Evolutionary conservation across 2,797 vertebrate species (phyloP).

Genomic region (Kryptopterus vitreolus): DNA sequence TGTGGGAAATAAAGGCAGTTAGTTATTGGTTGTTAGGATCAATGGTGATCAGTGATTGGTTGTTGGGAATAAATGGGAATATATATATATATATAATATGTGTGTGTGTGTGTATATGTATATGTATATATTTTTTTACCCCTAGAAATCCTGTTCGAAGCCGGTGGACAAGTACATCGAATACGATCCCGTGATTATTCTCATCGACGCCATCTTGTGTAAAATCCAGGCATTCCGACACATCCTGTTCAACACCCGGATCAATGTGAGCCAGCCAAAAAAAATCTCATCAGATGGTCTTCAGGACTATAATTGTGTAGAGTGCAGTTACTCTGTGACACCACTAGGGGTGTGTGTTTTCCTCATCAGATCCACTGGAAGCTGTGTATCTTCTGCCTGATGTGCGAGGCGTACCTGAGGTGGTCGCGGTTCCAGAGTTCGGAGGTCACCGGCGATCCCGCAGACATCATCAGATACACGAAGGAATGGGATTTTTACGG

Average conservation of each 20-base stretch:
- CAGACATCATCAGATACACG: slow-evolving; percentile 94
- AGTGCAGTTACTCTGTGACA: not conserved
- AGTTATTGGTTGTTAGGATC: not conserved
- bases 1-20: not conserved
- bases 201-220: slow-evolving; percentile 94
- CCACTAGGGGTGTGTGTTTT: not conserved
- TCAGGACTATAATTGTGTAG: not conserved
- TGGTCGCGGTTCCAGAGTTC: slow-evolving; percentile 90
- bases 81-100: too few relatives aligned
- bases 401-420: slow-evolving; percentile 93
- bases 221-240: slow-evolving; percentile 95
- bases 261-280: slow-evolving; percentile 84
- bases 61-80: too few relatives aligned
- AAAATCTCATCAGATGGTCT: too few relatives aligned
- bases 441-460: slow-evolving; percentile 80
- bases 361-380: slow-evolving; percentile 92
- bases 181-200: slow-evolving; percentile 95
- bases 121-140: slow-evolving; percentile 51
- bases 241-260: slow-evolving; percentile 91
- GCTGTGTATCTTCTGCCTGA: slow-evolving; percentile 89
- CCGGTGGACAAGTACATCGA: slow-evolving; percentile 98
- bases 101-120: too few relatives aligned
- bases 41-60: not conserved
- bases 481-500: slow-evolving; percentile 97
- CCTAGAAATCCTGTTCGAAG: slow-evolving; percentile 90